These are phyloP conservation scores for Girardinus metallicus DNA, from an alignment of 2,797 vertebrate species.

Conservation along the genomic window DNA sequence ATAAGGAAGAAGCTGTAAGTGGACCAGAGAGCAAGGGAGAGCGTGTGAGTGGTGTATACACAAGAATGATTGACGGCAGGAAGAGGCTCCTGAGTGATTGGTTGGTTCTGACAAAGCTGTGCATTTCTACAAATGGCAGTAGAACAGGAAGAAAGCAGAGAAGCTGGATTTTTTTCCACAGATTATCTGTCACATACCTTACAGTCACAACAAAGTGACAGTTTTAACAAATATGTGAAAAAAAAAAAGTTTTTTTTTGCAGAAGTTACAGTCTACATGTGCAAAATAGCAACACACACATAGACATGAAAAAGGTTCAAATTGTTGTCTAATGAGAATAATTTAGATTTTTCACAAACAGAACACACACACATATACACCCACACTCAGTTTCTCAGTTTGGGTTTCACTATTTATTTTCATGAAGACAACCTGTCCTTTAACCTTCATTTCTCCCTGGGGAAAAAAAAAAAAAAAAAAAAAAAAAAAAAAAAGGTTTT, in stretches of 20 bases:
- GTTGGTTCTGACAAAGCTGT: too few species aligned
- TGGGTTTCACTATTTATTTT: conserved; percentile 99
- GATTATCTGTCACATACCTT: not conserved
- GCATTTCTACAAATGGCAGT: not conserved
- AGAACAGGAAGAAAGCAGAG: not conserved
- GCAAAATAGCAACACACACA: not conserved
- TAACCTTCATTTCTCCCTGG: conserved; percentile 81
- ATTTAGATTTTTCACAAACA: conserved; percentile 34
- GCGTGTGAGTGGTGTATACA: too few species aligned
- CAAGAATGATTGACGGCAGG: too few species aligned
- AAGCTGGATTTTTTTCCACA: not conserved
- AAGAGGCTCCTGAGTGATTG: not conserved
- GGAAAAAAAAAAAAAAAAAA: conserved; percentile 56
- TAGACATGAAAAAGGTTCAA: not conserved
- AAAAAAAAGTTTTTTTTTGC: too few species aligned
- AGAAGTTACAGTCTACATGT: not conserved
- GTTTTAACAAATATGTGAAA: not conserved
- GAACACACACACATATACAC: conserved; percentile 38
- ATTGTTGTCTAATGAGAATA: not conserved
- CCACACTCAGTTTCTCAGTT: conserved; percentile 58
- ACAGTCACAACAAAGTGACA: not conserved
- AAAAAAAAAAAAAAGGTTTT: conserved; percentile 68
- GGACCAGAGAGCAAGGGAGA: too few species aligned
- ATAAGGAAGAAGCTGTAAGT: too few species aligned
- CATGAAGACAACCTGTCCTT: conserved; percentile 95